Evolutionary conservation across 2,797 vertebrate species (phyloP).

Genomic region (Chelonia mydas): DNA sequence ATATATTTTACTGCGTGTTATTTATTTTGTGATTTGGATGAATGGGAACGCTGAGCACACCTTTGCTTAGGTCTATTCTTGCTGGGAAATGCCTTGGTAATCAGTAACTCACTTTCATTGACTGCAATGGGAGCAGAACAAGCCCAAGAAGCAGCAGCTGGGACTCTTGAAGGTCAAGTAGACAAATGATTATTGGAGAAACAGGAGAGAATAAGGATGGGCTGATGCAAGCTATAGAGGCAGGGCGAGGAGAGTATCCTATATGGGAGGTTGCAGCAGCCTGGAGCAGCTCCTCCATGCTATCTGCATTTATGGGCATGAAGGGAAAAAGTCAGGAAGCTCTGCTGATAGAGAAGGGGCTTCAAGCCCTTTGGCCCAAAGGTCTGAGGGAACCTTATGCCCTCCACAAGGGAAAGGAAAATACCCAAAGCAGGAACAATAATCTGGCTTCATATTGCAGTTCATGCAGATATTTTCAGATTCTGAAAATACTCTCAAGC

Average conservation of each 20-base stretch:
- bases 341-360: neutral
- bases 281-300: neutral
- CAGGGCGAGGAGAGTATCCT: neutral
- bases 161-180: neutral
- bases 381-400: neutral
- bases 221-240: neutral
- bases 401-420: neutral
- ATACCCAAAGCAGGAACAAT: neutral
- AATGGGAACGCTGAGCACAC: neutral
- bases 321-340: neutral
- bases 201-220: neutral
- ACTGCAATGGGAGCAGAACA: neutral
- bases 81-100: slow-evolving; percentile 35
- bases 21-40: neutral
- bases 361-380: neutral
- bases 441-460: neutral
- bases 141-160: neutral
- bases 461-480: neutral
- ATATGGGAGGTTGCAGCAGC: neutral
- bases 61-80: slow-evolving; percentile 37
- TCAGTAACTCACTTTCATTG: neutral
- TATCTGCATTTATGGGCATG: accelerated
- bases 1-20: slow-evolving; percentile 8
- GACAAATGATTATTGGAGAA: neutral
- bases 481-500: neutral